Percentiles rank a stretch among this genome's conserved stretches.
phyloP scores from a whole-genome alignment of 92 coral and sea anemone genomes.

The Epizoanthus rinbou region DNA sequence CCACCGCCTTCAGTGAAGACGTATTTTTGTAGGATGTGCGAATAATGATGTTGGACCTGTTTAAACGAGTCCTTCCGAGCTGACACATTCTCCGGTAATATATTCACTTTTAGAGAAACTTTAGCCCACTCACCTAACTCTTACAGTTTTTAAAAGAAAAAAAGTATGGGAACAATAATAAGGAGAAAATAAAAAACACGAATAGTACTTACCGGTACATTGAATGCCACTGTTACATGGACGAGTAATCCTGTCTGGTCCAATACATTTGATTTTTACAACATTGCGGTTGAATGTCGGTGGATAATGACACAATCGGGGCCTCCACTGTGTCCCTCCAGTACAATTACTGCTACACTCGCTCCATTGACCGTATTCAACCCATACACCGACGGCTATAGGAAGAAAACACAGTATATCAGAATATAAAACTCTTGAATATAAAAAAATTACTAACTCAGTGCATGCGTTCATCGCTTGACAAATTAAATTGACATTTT shows the following conservation, averaged over 20 bases:
- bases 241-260: background rate
- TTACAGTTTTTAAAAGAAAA: too few relatives aligned
- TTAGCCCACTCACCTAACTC: too few relatives aligned
- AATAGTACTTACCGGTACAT: background rate
- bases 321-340: conserved; percentile 1
- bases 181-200: too few relatives aligned
- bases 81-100: conserved; percentile 18
- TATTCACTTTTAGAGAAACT: background rate
- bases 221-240: conserved; percentile 2
- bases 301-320: background rate
- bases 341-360: background rate
- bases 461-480: background rate
- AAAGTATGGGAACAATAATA: too few relatives aligned
- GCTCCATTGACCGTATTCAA: background rate
- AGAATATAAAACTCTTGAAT: background rate
- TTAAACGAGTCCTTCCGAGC: background rate
- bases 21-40: background rate
- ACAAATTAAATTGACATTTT: too few relatives aligned
- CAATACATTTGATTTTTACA: background rate
- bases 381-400: background rate
- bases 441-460: background rate
- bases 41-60: background rate
- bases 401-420: background rate
- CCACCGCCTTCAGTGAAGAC: too few relatives aligned
- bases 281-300: background rate